A percentile compares a stretch with the other conserved stretches of the same genome.
Conservation (phyloP, 2,888 invertebrate genomes). For the Ochlodes sylvanus region DNA sequence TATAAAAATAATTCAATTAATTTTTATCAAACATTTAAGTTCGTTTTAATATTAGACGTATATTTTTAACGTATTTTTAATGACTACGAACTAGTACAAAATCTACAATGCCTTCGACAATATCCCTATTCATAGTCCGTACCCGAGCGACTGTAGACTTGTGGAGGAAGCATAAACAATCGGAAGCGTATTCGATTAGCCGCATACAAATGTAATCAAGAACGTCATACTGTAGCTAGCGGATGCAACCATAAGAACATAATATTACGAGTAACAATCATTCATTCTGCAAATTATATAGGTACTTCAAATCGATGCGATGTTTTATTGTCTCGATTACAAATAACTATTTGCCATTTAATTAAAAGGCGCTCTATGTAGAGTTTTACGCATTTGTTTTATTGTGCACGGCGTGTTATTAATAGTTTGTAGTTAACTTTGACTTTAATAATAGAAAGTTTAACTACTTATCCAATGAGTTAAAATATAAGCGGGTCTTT, state of each 20-base stretch:
- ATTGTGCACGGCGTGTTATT: too few relatives aligned
- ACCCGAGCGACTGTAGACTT: conserved; percentile 24
- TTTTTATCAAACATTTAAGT: too few relatives aligned
- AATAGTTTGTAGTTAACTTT: too few relatives aligned
- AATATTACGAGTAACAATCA: conserved; percentile 2
- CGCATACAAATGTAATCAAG: conserved; percentile 45
- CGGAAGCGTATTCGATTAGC: conserved; percentile 48
- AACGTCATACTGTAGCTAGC: conserved; percentile 37
- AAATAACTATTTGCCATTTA: neutral
- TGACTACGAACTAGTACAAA: neutral
- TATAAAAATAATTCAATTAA: too few relatives aligned
- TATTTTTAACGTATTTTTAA: neutral
- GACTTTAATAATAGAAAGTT: too few relatives aligned
- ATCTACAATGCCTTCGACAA: neutral
- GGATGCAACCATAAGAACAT: conserved; percentile 4
- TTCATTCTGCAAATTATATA: conserved; percentile 9
- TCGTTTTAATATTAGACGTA: too few relatives aligned
- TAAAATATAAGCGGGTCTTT: too few relatives aligned
- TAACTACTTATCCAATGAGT: too few relatives aligned
- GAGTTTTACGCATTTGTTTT: too few relatives aligned
- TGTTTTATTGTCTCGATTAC: neutral
- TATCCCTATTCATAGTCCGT: conserved; percentile 25
- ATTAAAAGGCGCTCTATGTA: neutral
- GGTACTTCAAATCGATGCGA: conserved; percentile 1
- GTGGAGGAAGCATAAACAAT: conserved; percentile 47